Base-by-base conservation (phyloP, 37 sponge, comb jelly and placozoan genomes). In the Hexactinellida sp. region DNA sequence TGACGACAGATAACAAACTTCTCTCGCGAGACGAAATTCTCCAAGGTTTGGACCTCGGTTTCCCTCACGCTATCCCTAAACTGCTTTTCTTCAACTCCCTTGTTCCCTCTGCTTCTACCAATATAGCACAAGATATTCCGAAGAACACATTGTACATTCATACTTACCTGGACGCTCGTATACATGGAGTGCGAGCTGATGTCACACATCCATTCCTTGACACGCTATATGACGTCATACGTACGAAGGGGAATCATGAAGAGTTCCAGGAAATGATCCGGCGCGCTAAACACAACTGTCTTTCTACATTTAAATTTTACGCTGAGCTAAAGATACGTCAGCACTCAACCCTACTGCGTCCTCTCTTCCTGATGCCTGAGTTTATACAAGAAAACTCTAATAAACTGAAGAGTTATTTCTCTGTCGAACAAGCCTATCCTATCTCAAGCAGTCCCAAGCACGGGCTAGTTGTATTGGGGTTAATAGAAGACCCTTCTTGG, bases 91-190 rank as follows among this genome's bases (percentile, higher is more conserved):
- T 63, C 76, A 63, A 63, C 34, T 63, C 76, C 25, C 76, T 63
- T 3, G 32, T 63, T 28, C 76, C 76, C 13, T 7, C 76, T 7
- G 5, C 21, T 23, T 3, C 30, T 25, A n/a, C 28, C 32, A 63
- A 10, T n/a, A n/a, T 63, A 7, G 3, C 76, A 23, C 3, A 10
- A 10, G 52, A 47, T 19, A 32, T 63, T 7, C 76, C 76, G 13
- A 63, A 63, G 25, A 63, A 63, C 76, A 63, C 76, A n/a, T 63
- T 63, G 30, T 63, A 63, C 34, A 63, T 63, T 23, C 76, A 63
- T n/a, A 63, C 76, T 23, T 63, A 25, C 34, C 34, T 63, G 32
- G 76, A 63, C 13, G 34, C 30, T 3, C 76, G 76, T 63, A n/a
- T 63, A 5, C 3, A 10, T n/a, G 76, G 76, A 7, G 25, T 28